Evolutionary conservation across 2,797 vertebrate genomes (phyloP).

Genomic region (Pipistrellus nathusii): DNA sequence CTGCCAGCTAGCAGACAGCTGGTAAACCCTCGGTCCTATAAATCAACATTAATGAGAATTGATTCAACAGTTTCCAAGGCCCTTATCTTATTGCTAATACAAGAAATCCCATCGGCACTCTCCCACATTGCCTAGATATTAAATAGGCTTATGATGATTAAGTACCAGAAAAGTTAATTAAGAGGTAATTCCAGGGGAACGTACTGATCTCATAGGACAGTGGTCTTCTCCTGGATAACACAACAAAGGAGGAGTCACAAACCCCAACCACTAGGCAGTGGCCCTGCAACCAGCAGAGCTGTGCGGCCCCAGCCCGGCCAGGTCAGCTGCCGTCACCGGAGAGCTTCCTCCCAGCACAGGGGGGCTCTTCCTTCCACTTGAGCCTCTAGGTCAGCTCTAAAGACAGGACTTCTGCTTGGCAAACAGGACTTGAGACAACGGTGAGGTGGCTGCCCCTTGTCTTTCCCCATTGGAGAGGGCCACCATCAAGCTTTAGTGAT

Average conservation of each 20-base stretch:
- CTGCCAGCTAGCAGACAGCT: neutral
- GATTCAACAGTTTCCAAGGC: constrained; percentile 61
- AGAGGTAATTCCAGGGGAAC: constrained; percentile 66
- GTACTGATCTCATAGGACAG: neutral
- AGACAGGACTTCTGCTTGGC: neutral
- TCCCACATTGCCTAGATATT: constrained; percentile 62
- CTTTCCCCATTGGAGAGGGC: neutral
- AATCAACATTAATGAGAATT: constrained; percentile 76
- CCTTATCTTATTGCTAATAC: constrained; percentile 68
- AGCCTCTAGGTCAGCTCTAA: neutral
- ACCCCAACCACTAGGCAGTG: neutral
- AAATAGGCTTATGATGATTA: constrained; percentile 78
- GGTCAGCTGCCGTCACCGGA: neutral
- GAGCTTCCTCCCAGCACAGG: neutral
- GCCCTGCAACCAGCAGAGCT: neutral
- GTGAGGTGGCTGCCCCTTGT: neutral
- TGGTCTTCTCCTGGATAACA: neutral
- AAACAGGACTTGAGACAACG: neutral
- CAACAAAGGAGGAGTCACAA: neutral
- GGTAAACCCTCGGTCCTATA: neutral
- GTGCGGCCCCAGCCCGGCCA: fast-evolving
- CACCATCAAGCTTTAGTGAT: neutral
- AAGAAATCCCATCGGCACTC: constrained; percentile 67
- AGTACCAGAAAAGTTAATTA: constrained; percentile 69
- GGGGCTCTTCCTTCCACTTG: neutral